These are phyloP conservation scores for Sebastes schlegelii DNA, from an alignment of 2,113 vertebrate genomes.

Conservation along the genomic window DNA sequence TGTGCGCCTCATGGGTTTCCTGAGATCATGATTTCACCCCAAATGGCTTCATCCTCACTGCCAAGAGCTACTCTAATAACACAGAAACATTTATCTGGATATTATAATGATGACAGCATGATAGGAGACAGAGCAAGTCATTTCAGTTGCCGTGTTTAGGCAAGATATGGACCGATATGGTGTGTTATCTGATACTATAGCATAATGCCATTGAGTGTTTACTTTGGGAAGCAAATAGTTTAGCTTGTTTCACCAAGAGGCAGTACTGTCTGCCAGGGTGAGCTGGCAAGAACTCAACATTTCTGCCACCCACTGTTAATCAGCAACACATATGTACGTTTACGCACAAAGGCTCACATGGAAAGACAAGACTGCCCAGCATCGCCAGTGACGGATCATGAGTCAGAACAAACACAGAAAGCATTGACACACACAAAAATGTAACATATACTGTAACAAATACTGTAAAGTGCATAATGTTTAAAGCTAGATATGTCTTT, in stretches of 20 bases:
- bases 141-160: neutral
- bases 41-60: neutral
- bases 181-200: slow-evolving; percentile 47
- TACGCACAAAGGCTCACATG: slow-evolving; percentile 46
- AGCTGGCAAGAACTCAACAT: slow-evolving; percentile 53
- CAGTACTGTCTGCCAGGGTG: slow-evolving; percentile 59
- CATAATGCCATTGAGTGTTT: slow-evolving; percentile 67
- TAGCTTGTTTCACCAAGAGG: slow-evolving; percentile 53
- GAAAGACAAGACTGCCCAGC: slow-evolving; percentile 33
- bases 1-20: neutral
- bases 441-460: neutral
- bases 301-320: slow-evolving; percentile 47
- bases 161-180: neutral
- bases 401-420: neutral
- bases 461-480: neutral
- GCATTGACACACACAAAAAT: neutral
- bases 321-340: slow-evolving; percentile 58
- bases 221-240: slow-evolving; percentile 51
- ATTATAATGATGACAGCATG: neutral
- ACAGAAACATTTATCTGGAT: neutral
- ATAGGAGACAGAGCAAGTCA: neutral
- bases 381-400: neutral
- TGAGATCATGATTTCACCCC: neutral
- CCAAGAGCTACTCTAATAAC: neutral
- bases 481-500: neutral